These are phyloP conservation scores for Pollimyrus isidori DNA, from an alignment of 2,113 vertebrate genomes.

Conservation along the genomic window DNA sequence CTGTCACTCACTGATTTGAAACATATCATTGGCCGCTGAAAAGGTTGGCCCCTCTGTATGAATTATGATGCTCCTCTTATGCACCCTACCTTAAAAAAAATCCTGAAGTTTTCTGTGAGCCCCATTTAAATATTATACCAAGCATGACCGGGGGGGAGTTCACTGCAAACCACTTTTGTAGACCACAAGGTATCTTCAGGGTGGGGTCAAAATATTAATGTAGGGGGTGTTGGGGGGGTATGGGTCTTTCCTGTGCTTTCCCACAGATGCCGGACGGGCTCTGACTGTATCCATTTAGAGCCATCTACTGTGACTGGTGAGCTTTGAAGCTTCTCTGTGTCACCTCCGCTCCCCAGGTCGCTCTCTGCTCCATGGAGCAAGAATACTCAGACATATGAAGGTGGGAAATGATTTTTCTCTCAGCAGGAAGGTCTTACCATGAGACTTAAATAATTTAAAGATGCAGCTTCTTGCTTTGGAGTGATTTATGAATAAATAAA, in stretches of 20 bases:
- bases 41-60: background rate
- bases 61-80: background rate
- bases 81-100: background rate
- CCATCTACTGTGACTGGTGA: background rate
- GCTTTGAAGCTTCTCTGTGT: background rate
- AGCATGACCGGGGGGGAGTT: background rate
- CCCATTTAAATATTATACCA: background rate
- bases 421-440: background rate
- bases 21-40: background rate
- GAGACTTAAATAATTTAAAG: conserved; percentile 2
- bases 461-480: background rate
- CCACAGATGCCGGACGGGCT: background rate
- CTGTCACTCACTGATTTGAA: background rate
- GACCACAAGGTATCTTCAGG: background rate
- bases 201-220: background rate
- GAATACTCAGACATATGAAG: background rate
- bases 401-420: background rate
- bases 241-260: background rate
- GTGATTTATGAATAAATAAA: conserved; percentile 16
- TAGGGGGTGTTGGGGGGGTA: background rate
- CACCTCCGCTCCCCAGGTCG: background rate
- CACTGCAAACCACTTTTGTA: background rate
- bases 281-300: background rate
- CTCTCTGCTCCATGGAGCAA: background rate
- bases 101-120: background rate